Base-by-base conservation (phyloP, 1,140 invertebrate genomes). In the Galleria mellonella region DNA sequence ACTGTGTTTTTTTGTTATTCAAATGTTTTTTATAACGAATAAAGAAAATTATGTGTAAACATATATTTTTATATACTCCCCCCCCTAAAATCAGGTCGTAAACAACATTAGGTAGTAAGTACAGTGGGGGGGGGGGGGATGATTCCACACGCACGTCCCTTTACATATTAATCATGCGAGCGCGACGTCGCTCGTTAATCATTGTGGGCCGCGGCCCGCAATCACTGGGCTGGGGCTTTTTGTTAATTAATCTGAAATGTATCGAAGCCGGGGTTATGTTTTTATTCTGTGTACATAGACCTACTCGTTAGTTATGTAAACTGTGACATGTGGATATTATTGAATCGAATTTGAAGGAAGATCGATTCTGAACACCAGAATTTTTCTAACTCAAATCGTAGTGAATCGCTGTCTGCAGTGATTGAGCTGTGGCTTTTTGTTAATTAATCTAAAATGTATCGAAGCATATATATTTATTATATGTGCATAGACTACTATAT, bases 41-140 rank as follows among this genome's bases (percentile, higher is more conserved):
- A n/a, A n/a, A n/a, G n/a, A n/a, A n/a, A n/a, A n/a, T n/a, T n/a
- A n/a, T n/a, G n/a, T n/a, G n/a, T n/a, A n/a, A n/a, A n/a, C n/a
- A n/a, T n/a, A n/a, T n/a, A n/a, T n/a, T n/a, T n/a, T n/a, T n/a
- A n/a, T n/a, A n/a, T n/a, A n/a, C 54, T 52, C 37, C 32, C 23
- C 40, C 30, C 39, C 35, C 35, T 57, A 43, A 68, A 66, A 69
- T 68, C 65, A 60, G 27, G 41, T 42, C 55, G 63, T 63, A 68
- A 72, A 72, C 63, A 65, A 56, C 51, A 66, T 72, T 67, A 69
- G 46, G 41, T 17, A 27, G 51, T 48, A 54, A 58, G 69, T 72
- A 72, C 66, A 72, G 60, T 69, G 57, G 65, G 69, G 55, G 64
- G 53, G 36, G 46, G 31, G 42, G 46, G 53, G 37, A 49, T 32